A percentile compares a stretch with the other conserved stretches of the same genome.
Evolutionary conservation across 2,888 invertebrate genomes (phyloP).

Genomic region (Ceriagrion tenellum): DNA sequence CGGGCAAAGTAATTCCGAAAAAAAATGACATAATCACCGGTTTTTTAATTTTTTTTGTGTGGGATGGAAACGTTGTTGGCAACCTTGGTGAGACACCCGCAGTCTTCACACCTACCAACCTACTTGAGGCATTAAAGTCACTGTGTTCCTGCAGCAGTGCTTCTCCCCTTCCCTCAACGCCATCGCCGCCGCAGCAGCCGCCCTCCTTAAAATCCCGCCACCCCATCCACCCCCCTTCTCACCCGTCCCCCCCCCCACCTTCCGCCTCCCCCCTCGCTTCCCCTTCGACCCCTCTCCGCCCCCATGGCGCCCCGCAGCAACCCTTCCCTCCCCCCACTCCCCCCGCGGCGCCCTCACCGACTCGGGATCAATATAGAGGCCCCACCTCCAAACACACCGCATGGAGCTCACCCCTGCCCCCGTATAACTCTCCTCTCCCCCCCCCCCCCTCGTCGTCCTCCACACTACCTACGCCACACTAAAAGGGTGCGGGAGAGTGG

Average conservation of each 20-base stretch:
- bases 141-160: slow-evolving; percentile 60
- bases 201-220: background rate
- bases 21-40: background rate
- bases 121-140: slow-evolving; percentile 59
- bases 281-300: background rate
- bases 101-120: slow-evolving; percentile 66
- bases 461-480: slow-evolving; percentile 31
- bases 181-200: background rate
- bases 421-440: too few species aligned
- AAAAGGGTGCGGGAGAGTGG: background rate
- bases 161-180: background rate
- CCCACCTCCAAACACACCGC: slow-evolving; percentile 63
- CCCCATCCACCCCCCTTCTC: background rate
- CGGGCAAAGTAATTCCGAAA: background rate
- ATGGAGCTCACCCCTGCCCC: slow-evolving; percentile 26
- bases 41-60: background rate
- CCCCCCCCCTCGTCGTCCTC: background rate
- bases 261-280: background rate
- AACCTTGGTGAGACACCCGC: slow-evolving; percentile 57
- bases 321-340: background rate
- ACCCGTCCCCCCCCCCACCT: background rate
- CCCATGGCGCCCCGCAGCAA: too few species aligned
- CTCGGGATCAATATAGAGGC: slow-evolving; percentile 62
- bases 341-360: background rate
- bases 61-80: slow-evolving; percentile 30